A percentile compares a stretch with the other conserved stretches of the same genome.
phyloP scores from a whole-genome alignment of 37 sponge, comb jelly and placozoan species.

The Aplysina aerophoba region DNA sequence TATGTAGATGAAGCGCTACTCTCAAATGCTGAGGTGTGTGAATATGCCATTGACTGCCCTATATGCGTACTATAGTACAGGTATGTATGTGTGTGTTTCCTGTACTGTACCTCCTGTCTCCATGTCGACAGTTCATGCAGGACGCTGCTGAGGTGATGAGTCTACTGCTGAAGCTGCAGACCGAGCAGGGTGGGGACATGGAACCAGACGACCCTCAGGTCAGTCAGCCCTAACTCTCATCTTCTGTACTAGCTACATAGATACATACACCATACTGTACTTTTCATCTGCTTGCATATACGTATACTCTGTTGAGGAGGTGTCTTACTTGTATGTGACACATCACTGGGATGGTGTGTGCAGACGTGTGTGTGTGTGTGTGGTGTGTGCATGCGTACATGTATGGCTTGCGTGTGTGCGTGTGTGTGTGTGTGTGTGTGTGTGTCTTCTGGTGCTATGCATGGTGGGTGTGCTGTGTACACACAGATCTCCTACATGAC shows the following conservation, averaged over 20 bases:
- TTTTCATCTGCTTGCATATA: too few relatives aligned
- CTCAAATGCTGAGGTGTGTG: too few relatives aligned
- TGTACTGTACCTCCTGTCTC: neutral
- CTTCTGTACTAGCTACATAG: too few relatives aligned
- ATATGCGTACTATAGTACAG: neutral
- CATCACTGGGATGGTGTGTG: too few relatives aligned
- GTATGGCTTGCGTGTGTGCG: conserved; percentile 15
- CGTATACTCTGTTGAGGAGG: too few relatives aligned
- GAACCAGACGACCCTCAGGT: conserved; percentile 89
- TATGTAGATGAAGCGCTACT: neutral
- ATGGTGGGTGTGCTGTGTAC: neutral
- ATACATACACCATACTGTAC: too few relatives aligned
- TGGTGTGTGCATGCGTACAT: neutral
- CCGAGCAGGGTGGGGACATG: conserved; percentile 78
- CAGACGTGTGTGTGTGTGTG: too few relatives aligned
- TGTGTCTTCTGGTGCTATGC: neutral
- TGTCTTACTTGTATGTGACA: too few relatives aligned
- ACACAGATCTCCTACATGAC: conserved; percentile 97
- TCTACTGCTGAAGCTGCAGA: conserved; percentile 92
- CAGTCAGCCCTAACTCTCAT: neutral
- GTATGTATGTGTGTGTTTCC: neutral
- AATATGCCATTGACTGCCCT: too few relatives aligned
- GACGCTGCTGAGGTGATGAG: conserved; percentile 97
- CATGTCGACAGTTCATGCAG: conserved; percentile 80
- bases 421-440: conserved; percentile 5